Percentiles rank a stretch among this genome's conserved stretches.
These are phyloP conservation scores for Xenopus borealis DNA, from an alignment of 2,113 vertebrate genomes.

Conservation along the genomic window DNA sequence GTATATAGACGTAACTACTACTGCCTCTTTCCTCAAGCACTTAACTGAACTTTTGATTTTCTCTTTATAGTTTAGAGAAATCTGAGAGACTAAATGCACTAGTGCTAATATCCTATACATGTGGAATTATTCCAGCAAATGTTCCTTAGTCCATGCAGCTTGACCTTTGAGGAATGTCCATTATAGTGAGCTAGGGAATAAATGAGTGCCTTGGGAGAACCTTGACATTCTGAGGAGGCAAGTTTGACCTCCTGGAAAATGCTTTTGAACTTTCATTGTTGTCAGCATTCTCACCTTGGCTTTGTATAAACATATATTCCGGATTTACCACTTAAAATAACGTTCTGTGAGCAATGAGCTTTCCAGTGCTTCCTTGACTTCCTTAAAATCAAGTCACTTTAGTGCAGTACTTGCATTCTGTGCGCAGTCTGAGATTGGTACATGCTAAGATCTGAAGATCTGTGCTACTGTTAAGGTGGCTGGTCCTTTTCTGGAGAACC, in stretches of 20 bases:
- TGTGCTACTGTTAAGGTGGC: constrained; percentile 14
- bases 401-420: background rate
- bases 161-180: constrained; percentile 57
- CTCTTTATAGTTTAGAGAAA: background rate
- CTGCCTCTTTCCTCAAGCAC: constrained; percentile 23
- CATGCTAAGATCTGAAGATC: background rate
- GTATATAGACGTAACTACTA: background rate
- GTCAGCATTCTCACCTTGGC: constrained; percentile 49
- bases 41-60: constrained; percentile 26
- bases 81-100: background rate
- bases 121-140: constrained; percentile 50
- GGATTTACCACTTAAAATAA: constrained; percentile 51
- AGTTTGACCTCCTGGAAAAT: constrained; percentile 45
- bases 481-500: constrained; percentile 1
- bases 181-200: constrained; percentile 55
- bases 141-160: constrained; percentile 55
- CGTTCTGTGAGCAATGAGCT: constrained; percentile 45
- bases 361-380: constrained; percentile 39
- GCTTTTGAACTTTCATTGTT: constrained; percentile 57
- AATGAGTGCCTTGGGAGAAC: constrained; percentile 56
- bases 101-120: background rate
- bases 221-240: constrained; percentile 38
- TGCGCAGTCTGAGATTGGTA: constrained; percentile 12
- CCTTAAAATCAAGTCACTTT: constrained; percentile 17
- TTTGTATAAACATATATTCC: constrained; percentile 56